A percentile compares a stretch with the other conserved stretches of the same genome.
These are phyloP conservation scores for Siphlonurus alternatus DNA, from an alignment of 2,888 invertebrate genomes.

Conservation along the genomic window DNA sequence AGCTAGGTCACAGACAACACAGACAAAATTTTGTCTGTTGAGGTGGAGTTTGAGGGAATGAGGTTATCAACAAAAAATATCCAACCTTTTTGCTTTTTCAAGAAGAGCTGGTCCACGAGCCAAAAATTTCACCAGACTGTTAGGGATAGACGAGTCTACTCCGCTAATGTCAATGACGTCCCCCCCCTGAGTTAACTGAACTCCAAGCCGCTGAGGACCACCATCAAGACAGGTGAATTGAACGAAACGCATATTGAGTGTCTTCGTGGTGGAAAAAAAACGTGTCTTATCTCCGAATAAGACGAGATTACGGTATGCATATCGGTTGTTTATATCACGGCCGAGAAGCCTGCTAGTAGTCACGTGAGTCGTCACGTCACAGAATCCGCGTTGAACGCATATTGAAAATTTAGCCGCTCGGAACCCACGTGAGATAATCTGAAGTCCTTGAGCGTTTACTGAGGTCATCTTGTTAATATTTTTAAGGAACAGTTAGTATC, in stretches of 20 bases:
- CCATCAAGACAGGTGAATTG: constrained; percentile 12
- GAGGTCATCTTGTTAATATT: neutral
- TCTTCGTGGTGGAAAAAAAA: neutral
- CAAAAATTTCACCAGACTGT: constrained; percentile 35
- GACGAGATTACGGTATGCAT: neutral
- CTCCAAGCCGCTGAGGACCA: constrained; percentile 46
- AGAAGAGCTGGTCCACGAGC: constrained; percentile 29
- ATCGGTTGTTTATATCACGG: neutral
- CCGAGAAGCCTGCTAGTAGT: too few relatives aligned
- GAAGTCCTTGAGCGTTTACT: neutral
- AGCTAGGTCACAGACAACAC: neutral
- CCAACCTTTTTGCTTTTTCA: constrained; percentile 36
- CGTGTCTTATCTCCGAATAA: neutral
- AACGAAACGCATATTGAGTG: constrained; percentile 15
- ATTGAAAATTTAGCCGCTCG: neutral
- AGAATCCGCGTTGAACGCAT: neutral
- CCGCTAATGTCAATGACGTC: constrained; percentile 47
- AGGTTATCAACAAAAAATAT: neutral
- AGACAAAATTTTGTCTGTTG: too few relatives aligned
- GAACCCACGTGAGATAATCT: neutral
- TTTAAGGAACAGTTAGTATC: too few relatives aligned
- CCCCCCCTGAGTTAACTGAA: constrained; percentile 36
- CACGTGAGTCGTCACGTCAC: neutral
- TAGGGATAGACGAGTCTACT: constrained; percentile 36
- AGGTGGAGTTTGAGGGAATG: too few relatives aligned